Evolutionary conservation across 2,113 vertebrate species (phyloP).

Genomic region (Hymenochirus boettgeri): DNA sequence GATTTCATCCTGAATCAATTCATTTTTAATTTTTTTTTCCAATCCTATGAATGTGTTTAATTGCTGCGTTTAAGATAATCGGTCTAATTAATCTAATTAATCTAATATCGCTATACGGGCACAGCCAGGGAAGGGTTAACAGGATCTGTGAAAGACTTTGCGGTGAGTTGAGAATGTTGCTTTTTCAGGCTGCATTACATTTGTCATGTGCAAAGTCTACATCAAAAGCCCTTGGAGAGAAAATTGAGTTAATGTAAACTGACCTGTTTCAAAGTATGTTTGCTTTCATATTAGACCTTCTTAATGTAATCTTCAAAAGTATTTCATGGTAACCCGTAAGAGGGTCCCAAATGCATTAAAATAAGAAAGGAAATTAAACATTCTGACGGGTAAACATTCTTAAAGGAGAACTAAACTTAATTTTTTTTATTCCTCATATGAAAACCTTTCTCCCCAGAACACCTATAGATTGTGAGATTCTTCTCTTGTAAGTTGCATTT

Average conservation of each 20-base stretch:
- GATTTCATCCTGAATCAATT: background rate
- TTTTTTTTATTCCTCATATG: no score
- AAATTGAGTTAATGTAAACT: constrained; percentile 26
- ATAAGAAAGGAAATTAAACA: background rate
- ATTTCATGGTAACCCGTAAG: background rate
- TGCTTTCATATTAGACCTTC: constrained; percentile 13
- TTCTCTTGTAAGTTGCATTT: no score
- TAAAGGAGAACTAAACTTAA: no score
- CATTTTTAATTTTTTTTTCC: background rate
- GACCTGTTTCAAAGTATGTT: constrained; percentile 21
- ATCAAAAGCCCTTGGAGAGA: constrained; percentile 21
- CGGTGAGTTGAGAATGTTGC: constrained; percentile 1
- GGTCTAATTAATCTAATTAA: background rate
- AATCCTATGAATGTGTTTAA: no score
- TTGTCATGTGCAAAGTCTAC: constrained; percentile 20
- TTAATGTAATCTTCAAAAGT: constrained; percentile 1
- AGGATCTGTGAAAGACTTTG: background rate
- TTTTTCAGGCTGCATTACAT: constrained; percentile 20
- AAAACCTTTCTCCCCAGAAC: no score
- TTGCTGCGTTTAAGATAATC: constrained; percentile 21
- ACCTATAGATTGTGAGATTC: no score
- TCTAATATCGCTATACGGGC: no score
- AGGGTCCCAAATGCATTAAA: background rate
- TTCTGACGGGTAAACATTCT: no score
- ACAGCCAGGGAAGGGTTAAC: background rate